Conservation (phyloP, 2,113 vertebrate genomes). For the Sminthopsis crassicaudata region DNA sequence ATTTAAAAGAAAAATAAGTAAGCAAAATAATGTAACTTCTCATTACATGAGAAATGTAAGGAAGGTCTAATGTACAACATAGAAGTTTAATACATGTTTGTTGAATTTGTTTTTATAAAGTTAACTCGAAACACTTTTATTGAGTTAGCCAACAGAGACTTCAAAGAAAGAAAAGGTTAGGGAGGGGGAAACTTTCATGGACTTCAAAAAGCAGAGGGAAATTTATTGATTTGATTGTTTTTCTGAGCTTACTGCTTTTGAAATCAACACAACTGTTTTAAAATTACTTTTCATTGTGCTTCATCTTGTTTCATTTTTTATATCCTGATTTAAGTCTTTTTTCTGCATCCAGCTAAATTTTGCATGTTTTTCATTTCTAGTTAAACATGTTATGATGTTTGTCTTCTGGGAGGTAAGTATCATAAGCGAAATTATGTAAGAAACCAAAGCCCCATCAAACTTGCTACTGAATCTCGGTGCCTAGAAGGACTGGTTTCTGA, state of each 20-base stretch:
- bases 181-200: not conserved
- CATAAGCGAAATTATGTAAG: not conserved
- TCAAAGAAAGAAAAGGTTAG: not conserved
- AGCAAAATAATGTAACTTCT: not conserved
- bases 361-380: not conserved
- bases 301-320: not conserved
- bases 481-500: not conserved
- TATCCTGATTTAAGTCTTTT: not conserved
- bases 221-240: not conserved
- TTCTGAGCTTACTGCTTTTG: not conserved
- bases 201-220: not conserved
- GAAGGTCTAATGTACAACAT: not conserved
- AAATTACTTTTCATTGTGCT: not conserved
- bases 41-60: not conserved
- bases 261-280: not conserved
- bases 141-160: not conserved
- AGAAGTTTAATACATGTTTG: not conserved
- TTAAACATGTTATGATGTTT: not conserved
- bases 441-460: not conserved
- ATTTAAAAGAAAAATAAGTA: not conserved
- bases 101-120: not conserved
- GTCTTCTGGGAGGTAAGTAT: not conserved
- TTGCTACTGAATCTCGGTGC: not conserved
- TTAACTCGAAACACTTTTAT: not conserved
- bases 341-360: not conserved